Percentiles rank a stretch among this genome's conserved stretches.
Evolutionary conservation across 2,113 vertebrate genomes (phyloP).

Genomic region (Lophura nycthemera): DNA sequence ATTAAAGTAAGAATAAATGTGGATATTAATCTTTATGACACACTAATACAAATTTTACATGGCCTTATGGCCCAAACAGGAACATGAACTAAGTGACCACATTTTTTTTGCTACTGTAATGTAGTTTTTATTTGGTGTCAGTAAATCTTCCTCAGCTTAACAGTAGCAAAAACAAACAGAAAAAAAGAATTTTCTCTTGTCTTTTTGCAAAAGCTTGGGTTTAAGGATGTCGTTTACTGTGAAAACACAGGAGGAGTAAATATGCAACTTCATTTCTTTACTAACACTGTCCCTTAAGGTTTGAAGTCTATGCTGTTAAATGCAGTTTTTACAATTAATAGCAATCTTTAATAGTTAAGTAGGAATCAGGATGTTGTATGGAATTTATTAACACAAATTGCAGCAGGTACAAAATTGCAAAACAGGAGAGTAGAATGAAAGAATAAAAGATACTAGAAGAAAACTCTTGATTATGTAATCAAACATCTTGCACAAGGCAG

Average conservation of each 20-base stretch:
- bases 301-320: not conserved
- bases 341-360: not conserved
- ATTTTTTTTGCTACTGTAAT: not conserved
- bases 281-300: not conserved
- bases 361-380: not conserved
- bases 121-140: not conserved
- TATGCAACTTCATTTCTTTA: not conserved
- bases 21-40: constrained; percentile 39
- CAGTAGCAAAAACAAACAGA: not conserved
- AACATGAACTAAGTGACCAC: not conserved
- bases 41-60: not conserved
- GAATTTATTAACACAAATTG: not conserved
- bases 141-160: not conserved
- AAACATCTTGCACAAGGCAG: not conserved
- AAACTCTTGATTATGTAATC: not conserved
- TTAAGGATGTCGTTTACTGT: not conserved
- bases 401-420: not conserved
- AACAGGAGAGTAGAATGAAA: not conserved
- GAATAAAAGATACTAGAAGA: not conserved
- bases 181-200: not conserved
- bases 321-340: not conserved
- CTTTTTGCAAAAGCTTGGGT: not conserved
- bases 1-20: constrained; percentile 17
- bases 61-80: not conserved
- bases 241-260: not conserved